Conservation (phyloP, 2,113 vertebrate genomes). For the Pachyramphus minor region DNA sequence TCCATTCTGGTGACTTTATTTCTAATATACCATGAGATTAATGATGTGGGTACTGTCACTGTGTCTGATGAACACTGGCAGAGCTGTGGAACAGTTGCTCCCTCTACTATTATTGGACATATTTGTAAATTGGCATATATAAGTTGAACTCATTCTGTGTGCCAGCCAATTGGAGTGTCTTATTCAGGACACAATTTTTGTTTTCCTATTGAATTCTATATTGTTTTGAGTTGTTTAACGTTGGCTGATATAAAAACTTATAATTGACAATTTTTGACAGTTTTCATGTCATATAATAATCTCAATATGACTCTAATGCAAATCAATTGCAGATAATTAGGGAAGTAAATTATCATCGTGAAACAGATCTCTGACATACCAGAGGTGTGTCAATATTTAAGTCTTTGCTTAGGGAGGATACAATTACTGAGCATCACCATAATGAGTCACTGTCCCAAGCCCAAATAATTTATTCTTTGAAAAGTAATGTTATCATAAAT, state of each 20-base stretch:
- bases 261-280: neutral
- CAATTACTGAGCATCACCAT: neutral
- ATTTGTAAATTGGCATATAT: constrained; percentile 51
- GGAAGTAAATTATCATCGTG: neutral
- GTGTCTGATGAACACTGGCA: constrained; percentile 61
- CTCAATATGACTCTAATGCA: neutral
- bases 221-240: neutral
- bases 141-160: neutral
- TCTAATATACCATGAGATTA: constrained; percentile 65
- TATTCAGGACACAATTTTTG: neutral
- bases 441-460: neutral
- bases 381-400: neutral
- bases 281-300: constrained; percentile 7
- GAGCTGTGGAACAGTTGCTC: constrained; percentile 63
- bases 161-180: constrained; percentile 11
- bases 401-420: neutral
- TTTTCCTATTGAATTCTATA: neutral
- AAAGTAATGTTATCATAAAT: neutral
- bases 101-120: constrained; percentile 55
- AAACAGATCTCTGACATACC: neutral
- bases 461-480: neutral
- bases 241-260: neutral
- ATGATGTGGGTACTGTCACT: constrained; percentile 61
- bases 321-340: neutral
- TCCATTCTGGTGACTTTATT: constrained; percentile 65